Percentiles rank a stretch among this genome's conserved stretches.
Evolutionary conservation across 1,140 invertebrate species (phyloP).

Genomic region (Zaprionus kolodkinae): DNA sequence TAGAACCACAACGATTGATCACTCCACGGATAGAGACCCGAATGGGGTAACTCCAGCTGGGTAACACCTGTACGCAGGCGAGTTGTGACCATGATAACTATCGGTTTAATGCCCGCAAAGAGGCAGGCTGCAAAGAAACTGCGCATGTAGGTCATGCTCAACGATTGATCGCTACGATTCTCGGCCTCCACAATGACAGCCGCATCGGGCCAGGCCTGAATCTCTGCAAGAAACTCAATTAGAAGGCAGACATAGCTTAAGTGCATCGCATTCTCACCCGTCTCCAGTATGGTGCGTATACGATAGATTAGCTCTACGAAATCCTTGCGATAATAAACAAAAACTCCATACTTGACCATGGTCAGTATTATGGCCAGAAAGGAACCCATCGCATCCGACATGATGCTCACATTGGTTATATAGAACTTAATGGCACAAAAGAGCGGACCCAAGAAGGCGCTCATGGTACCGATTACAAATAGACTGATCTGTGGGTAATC

Average conservation of each 20-base stretch:
- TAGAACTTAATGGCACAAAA: conserved; percentile 41
- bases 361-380: conserved; percentile 51
- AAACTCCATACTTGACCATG: conserved; percentile 52
- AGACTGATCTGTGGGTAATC: conserved; percentile 48
- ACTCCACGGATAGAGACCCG: conserved; percentile 54
- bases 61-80: conserved; percentile 32
- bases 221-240: conserved; percentile 36
- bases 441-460: conserved; percentile 46
- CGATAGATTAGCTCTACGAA: conserved; percentile 57
- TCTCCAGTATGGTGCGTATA: conserved; percentile 52
- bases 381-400: conserved; percentile 63
- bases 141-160: conserved; percentile 58
- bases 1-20: conserved; percentile 39
- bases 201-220: conserved; percentile 36
- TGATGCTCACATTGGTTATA: conserved; percentile 54
- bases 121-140: conserved; percentile 50
- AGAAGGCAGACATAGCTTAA: background rate
- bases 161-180: conserved; percentile 58
- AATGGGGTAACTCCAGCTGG: conserved; percentile 57
- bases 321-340: conserved; percentile 54
- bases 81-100: conserved; percentile 47
- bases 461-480: conserved; percentile 26
- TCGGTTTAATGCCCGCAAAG: conserved; percentile 59
- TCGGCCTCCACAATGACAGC: conserved; percentile 53
- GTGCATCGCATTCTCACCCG: conserved; percentile 39